Evolutionary conservation across 1,140 invertebrate genomes (phyloP).

Genomic region (Hermatobates lingyangjiaoensis): DNA sequence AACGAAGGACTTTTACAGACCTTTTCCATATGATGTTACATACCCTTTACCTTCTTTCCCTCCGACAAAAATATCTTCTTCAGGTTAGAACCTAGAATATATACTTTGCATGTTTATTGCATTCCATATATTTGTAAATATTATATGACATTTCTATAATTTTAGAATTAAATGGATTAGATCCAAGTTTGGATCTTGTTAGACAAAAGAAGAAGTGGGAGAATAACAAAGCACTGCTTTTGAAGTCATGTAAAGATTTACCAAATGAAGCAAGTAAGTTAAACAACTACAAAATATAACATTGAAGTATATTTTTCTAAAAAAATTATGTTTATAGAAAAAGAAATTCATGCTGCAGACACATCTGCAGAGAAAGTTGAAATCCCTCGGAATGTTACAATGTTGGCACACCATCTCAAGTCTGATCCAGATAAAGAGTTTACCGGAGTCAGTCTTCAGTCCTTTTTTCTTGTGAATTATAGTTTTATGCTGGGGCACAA

Average conservation of each 20-base stretch:
- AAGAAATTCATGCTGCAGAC: neutral
- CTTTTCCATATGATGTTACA: neutral
- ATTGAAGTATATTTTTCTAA: too few relatives aligned
- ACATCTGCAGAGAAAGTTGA: neutral
- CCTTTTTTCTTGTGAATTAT: too few relatives aligned
- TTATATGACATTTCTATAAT: neutral
- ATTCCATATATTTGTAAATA: neutral
- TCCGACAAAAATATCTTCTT: neutral
- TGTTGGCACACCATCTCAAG: neutral
- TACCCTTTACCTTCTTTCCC: neutral
- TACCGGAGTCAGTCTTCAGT: neutral
- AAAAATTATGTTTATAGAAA: neutral
- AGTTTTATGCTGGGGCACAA: too few relatives aligned
- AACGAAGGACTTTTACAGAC: neutral
- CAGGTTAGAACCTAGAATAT: neutral
- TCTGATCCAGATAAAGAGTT: neutral
- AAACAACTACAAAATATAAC: neutral
- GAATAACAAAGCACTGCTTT: neutral
- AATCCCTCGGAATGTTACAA: neutral
- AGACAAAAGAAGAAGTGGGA: conserved; percentile 1
- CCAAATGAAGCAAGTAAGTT: neutral
- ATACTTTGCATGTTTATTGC: neutral
- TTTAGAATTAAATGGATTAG: neutral
- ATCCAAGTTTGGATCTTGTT: neutral
- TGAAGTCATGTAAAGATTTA: neutral